Evolutionary conservation across 1,140 invertebrate genomes (phyloP), one percentile per base, ranked within the genome.

Genomic region (Ganaspis sp.): DNA sequence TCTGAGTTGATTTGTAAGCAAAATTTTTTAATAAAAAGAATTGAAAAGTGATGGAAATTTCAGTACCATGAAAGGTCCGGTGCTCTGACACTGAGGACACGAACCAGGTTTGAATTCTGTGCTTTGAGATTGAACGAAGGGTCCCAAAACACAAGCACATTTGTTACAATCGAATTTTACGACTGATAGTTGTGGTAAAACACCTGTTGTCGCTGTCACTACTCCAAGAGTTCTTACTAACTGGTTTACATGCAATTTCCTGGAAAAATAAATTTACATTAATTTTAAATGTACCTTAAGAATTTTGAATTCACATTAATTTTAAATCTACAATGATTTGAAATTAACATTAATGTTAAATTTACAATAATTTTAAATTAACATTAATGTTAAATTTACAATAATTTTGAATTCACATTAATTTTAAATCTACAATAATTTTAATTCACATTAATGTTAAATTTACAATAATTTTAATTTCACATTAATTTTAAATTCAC

Each of bases 81-180:
- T 92, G 87, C 97, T 98, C 90, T 99, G 99, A 95, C 99, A 99
- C 84, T 99, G 98, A 0, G 99, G 98, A 92, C 99, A 99, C 0
- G 95, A 96, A 0, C 96, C 97, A 1, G 99, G 99, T 86, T 98
- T 98, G 0, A 99, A 95, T 93, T 99, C 99, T 12, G 95, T 92
- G 85, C 96, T 96, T 89, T 99, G 97, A 0, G 95, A 94, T 92
- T 99, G 99, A 26, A 97, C 95, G 90, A 98, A 99, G 0, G 99
- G 99, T 5, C 99, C 99, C 64, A 99, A 91, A 34, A 99, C 93
- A 88, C 97, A 99, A 40, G 96, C 96, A 92, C 99, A 99, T 87
- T 98, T 97, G 78, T 96, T 95, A 93, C 99, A 99, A 90, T 99
- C 98, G 90, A 98, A 99, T 90, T 99, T 99, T 23, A 99, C 96